Conservation (phyloP, 1,140 invertebrate species). For the Calephelis nemesis region DNA sequence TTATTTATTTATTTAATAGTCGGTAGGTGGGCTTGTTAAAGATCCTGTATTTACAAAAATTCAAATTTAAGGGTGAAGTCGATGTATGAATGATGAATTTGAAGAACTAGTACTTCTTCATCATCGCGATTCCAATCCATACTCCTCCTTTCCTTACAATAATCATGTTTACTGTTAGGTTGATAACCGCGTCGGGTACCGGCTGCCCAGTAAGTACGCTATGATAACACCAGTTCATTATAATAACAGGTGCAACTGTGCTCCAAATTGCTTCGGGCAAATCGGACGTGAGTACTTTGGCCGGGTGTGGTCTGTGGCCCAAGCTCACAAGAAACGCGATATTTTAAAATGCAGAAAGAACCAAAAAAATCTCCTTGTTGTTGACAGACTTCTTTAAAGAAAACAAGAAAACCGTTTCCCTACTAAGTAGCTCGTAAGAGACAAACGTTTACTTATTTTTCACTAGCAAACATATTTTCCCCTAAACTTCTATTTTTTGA, state of each 20-base stretch:
- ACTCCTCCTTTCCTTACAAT: background rate
- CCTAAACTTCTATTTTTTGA: too few species aligned
- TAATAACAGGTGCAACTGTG: conserved; percentile 62
- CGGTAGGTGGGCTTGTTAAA: too few species aligned
- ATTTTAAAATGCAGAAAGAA: background rate
- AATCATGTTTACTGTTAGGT: conserved; percentile 16
- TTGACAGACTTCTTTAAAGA: too few species aligned
- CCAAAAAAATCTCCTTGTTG: too few species aligned
- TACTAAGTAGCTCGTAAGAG: too few species aligned
- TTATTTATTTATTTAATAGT: too few species aligned
- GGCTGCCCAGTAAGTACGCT: conserved; percentile 28
- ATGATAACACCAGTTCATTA: conserved; percentile 62
- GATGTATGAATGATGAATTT: too few species aligned
- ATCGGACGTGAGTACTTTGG: conserved; percentile 46
- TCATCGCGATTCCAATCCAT: background rate
- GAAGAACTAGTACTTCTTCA: background rate
- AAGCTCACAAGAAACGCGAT: background rate
- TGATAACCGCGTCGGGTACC: conserved; percentile 2
- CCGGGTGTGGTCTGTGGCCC: conserved; percentile 23
- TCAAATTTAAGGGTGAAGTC: too few species aligned
- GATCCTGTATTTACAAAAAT: too few species aligned
- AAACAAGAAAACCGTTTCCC: too few species aligned
- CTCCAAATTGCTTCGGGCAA: conserved; percentile 47
- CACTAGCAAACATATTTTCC: too few species aligned
- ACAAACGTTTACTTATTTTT: too few species aligned